Base-by-base conservation (phyloP, 2,888 invertebrate species). In the Zootermopsis nevadensis region DNA sequence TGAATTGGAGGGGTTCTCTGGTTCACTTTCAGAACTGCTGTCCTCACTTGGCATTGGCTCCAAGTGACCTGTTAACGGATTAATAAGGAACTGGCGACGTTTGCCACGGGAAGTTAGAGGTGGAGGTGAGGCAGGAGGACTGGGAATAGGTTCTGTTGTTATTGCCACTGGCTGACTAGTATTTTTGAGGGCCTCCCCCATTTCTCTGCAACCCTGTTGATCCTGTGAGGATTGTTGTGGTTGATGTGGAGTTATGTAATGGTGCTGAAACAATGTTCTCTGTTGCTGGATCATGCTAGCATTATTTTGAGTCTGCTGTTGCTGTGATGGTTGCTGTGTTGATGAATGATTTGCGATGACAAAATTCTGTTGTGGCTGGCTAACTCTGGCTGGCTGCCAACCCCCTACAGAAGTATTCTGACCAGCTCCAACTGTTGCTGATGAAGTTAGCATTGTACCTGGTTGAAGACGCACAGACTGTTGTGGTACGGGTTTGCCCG, bases 31-130 rank as follows among this genome's bases (percentile, higher is more conserved):
- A 0, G 93, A 93, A 85, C 92, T 93, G 84, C 93, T 93, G 85
- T 93, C 93, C 86, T 92, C 93, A 38, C 79, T 79, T 42, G 94
- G 94, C 90, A 95, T 95, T 3, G 95, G 94, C 87, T 97, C 97
- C 87, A 97, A 91, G 88, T 96, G 88, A 67, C 97, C 96, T 85
- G 97, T 97, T 85, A 97, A 91, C 0, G 97, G 97, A 91, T 97
- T 98, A 86, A 97, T 96, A 74, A 97, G 93, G 91, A 95, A 96
- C 90, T 95, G 95, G 87, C 94, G 93, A 89, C 92, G 93, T 88
- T 94, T 94, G 84, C 93, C 93, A 42, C 86, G 83, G 15, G 87
- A 87, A 27, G 86, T 87, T 42, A 87, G 86, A 55, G 85, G 87
- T 77, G 87, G 87, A 67, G 86, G 85, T 69, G 86, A 82, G 60